Conservation (phyloP, 1,140 invertebrate species). For the Drosophila suzukii region DNA sequence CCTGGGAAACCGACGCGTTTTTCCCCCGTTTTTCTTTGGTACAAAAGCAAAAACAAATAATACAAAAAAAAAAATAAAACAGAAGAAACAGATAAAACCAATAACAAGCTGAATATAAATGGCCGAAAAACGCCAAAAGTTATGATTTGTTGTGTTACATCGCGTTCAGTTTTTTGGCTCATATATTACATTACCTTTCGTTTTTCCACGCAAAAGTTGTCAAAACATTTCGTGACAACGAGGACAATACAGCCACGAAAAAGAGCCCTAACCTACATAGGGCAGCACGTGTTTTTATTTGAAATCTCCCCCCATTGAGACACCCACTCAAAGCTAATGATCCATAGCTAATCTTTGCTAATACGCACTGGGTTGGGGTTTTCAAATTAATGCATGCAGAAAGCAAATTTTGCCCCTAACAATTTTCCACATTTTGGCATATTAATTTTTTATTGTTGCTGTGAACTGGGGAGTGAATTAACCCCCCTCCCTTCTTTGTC, state of each 20-base stretch:
- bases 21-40: conserved; percentile 51
- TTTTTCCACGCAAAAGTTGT: conserved; percentile 34
- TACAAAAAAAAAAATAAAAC: conserved; percentile 14
- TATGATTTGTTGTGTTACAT: conserved; percentile 39
- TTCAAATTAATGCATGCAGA: conserved; percentile 30
- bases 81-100: conserved; percentile 14
- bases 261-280: conserved; percentile 48
- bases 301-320: conserved; percentile 13
- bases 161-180: conserved; percentile 42
- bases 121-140: conserved; percentile 33
- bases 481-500: conserved; percentile 8
- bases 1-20: conserved; percentile 43
- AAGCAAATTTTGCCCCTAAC: conserved; percentile 49
- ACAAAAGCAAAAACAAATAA: conserved; percentile 43
- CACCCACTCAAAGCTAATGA: conserved; percentile 52
- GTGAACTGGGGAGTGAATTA: not conserved
- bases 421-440: conserved; percentile 63
- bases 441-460: conserved; percentile 55
- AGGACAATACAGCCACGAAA: conserved; percentile 25
- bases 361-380: conserved; percentile 33
- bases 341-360: conserved; percentile 54
- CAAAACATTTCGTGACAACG: conserved; percentile 48
- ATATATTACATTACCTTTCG: conserved; percentile 26
- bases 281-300: conserved; percentile 48
- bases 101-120: conserved; percentile 39